phyloP scores from a whole-genome alignment of 2,113 vertebrate species.

The Barnardius zonarius region DNA sequence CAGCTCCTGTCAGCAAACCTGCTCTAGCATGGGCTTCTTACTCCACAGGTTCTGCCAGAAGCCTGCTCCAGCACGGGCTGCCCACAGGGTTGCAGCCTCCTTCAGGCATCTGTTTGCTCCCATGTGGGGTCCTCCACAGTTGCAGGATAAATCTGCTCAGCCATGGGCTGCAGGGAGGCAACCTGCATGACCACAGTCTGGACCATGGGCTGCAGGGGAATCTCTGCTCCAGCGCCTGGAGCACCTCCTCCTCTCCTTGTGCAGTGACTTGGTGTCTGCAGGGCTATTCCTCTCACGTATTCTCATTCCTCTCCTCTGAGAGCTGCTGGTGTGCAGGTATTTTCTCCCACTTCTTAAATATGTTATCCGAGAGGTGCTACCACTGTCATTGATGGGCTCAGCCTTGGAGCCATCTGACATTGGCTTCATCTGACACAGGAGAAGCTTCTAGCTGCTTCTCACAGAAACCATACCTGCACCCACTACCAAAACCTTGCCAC shows the following conservation, averaged over 20 bases:
- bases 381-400: neutral
- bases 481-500: neutral
- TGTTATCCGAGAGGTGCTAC: neutral
- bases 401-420: neutral
- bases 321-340: too few species aligned
- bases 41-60: too few species aligned
- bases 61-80: neutral
- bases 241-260: neutral
- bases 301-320: neutral
- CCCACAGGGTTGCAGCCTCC: neutral
- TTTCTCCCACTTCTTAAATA: neutral
- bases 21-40: neutral
- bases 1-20: neutral
- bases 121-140: neutral
- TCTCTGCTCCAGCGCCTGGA: neutral
- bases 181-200: neutral
- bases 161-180: neutral
- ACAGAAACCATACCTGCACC: too few species aligned
- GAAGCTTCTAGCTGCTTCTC: neutral
- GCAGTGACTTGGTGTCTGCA: neutral
- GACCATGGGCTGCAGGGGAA: neutral
- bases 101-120: neutral
- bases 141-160: neutral
- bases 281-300: neutral
- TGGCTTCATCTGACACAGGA: neutral